A percentile compares a stretch with the other conserved stretches of the same genome.
Conservation (phyloP, 1,140 invertebrate genomes). For the Diorhabda sublineata region DNA sequence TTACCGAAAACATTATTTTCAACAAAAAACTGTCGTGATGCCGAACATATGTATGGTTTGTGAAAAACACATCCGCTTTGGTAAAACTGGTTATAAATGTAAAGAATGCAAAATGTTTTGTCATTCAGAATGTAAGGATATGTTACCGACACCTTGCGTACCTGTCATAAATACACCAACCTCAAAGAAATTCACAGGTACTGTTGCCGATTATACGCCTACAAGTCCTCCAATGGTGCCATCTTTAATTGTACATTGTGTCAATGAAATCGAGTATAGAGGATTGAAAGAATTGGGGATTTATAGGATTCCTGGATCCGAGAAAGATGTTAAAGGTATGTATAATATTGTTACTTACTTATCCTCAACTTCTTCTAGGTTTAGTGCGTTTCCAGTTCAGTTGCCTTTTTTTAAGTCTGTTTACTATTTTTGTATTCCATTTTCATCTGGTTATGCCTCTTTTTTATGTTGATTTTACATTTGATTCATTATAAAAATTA, state of each 20-base stretch:
- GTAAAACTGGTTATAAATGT: slow-evolving; percentile 71
- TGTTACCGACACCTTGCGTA: slow-evolving; percentile 77
- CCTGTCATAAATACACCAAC: slow-evolving; percentile 62
- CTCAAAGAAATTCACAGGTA: slow-evolving; percentile 47
- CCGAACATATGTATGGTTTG: slow-evolving; percentile 82
- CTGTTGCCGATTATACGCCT: slow-evolving; percentile 80
- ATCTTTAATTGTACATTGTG: slow-evolving; percentile 86
- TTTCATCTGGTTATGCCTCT: too few relatives aligned
- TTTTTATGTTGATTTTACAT: too few relatives aligned
- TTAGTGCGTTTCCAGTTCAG: too few relatives aligned
- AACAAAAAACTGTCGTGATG: slow-evolving; percentile 77
- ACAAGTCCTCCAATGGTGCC: slow-evolving; percentile 85
- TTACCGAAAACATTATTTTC: slow-evolving; percentile 64
- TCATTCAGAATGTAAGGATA: slow-evolving; percentile 75
- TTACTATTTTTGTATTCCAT: too few relatives aligned
- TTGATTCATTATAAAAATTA: too few relatives aligned
- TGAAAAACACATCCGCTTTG: slow-evolving; percentile 77
- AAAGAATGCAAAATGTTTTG: slow-evolving; percentile 70
- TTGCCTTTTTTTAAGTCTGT: too few relatives aligned
- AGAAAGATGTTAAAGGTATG: slow-evolving; percentile 72
- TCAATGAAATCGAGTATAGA: slow-evolving; percentile 87
- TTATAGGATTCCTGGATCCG: slow-evolving; percentile 84
- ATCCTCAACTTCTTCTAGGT: too few relatives aligned
- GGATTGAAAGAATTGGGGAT: slow-evolving; percentile 85
- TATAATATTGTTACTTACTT: neutral